Evolutionary conservation across 1,140 invertebrate genomes (phyloP), one percentile per base, ranked within the genome.

Genomic region (Galendromus occidentalis): DNA sequence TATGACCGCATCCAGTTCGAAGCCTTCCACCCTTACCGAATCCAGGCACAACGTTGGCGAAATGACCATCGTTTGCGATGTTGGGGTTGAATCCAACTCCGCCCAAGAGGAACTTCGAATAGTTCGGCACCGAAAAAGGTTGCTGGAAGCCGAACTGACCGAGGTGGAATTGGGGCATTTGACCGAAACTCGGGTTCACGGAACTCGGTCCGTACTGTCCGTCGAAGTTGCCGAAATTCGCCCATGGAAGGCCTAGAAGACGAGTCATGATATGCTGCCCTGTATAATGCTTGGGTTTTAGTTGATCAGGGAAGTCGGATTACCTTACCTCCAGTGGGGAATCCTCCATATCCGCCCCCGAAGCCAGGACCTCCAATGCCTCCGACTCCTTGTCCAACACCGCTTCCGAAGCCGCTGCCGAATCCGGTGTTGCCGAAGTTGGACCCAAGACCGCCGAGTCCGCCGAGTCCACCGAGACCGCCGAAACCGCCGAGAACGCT

Each of bases 201-300:
- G 25, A 59, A 6, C 33, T 9, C 14, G 20, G 45, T 7, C 45
- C 18, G n/a, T 14, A 44, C n/a, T 47, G 45, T 7, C 28, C 45
- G 22, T 22, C 51, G 51, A 18, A 59, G 22, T 59, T 59, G 2
- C 51, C 51, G 51, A 59, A 59, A 33, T 25, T 59, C 51, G 51
- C 51, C 51, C 51, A 59, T 14, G 51, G 51, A 59, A 59, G 51
- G 51, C 51, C 51, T 59, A 59, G 33, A 59, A 59, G 14, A 59
- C 25, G 51, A 14, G 4, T 20, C 1, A 25, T 17, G 33, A 18
- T 33, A 59, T 47, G 4, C 45, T 39, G n/a, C 33, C 9, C 33
- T 39, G 9, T 9, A 4, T 9, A 7, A 47, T 4, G 14, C 20
- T 6, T 47, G 20, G 45, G 18, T 47, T 47, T 14, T 47, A 18